Percentiles rank a stretch among this genome's conserved stretches.
phyloP scores from a whole-genome alignment of 2,797 vertebrate species.

The Sebastolobus altivelis region DNA sequence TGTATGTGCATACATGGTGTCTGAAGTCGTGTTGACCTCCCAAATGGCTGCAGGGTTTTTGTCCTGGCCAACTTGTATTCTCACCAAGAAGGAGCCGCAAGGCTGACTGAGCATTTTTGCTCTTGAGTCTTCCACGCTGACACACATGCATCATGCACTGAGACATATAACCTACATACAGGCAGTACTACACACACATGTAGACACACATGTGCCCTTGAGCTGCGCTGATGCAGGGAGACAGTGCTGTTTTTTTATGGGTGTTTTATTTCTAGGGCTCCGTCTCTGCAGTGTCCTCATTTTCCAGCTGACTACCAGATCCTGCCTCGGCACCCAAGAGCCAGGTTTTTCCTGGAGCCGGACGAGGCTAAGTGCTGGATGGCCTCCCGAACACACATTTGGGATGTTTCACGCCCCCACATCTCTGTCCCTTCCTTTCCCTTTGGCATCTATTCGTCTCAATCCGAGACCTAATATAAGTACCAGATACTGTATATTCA shows the following conservation, averaged over 20 bases:
- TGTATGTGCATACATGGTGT: conserved; percentile 16
- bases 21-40: conserved; percentile 17
- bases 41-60: conserved; percentile 38
- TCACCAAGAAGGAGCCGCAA: conserved; percentile 27
- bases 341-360: conserved; percentile 48
- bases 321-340: conserved; percentile 37
- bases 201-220: conserved; percentile 61
- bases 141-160: conserved; percentile 44
- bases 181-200: conserved; percentile 28
- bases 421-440: not conserved
- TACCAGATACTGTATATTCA: not conserved
- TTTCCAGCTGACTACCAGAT: conserved; percentile 76
- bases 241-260: conserved; percentile 42
- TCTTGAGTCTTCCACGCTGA: conserved; percentile 43
- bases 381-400: conserved; percentile 36
- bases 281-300: conserved; percentile 78
- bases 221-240: conserved; percentile 69
- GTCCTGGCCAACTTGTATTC: conserved; percentile 23
- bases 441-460: not conserved
- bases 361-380: conserved; percentile 49
- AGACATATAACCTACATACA: conserved; percentile 72
- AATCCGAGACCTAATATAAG: not conserved
- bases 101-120: conserved; percentile 69
- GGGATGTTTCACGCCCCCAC: not conserved
- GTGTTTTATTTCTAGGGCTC: conserved; percentile 74